Base-by-base conservation (phyloP, 2,113 vertebrate species). In the Trichechus manatus region DNA sequence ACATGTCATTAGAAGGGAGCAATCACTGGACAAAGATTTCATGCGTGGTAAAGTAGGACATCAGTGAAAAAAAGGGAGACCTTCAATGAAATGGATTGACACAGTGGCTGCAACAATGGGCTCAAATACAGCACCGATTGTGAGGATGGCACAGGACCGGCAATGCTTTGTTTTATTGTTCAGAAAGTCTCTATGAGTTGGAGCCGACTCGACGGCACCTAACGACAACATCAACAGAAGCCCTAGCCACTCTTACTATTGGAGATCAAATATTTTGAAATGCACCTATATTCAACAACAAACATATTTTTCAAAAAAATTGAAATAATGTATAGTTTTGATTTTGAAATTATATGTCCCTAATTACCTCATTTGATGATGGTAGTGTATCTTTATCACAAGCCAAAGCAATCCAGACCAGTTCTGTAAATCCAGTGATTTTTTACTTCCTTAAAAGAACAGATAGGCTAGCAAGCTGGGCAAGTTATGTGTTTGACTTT, bases 251-350 rank as follows among this genome's bases (percentile, higher is more conserved):
- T 23, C 47, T 42, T 61, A 64, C 6, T 70, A 8, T 13, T 85
- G 14, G 91, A 82, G 36, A 74, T 64, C 42, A 88, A 68, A 6
- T 29, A 68, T 63, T 89, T 92, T 23, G 70, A 87, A 74, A 86
- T 31, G 17, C 1, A 50, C 17, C 14, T 23, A 84, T 25, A 50
- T 77, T 39, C 22, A 9, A 87, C 7, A 56, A 27, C 29, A 80
- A 83, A 88, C 70, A n/a, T 25, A 53, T 63, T 89, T 93, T 89
- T 91, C 59, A 84, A 0, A 66, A 68, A 87, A 86, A 33, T 90
- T 84, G 3, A 83, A 93, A 59, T 59, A 23, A 88, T 83, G 72
- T 78, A 19, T 78, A 56, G 63, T 29, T 91, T 94, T 80, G 29
- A 80, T 79, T 87, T 81, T 90, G 29, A 93, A 93, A 77, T 80